phyloP scores from a whole-genome alignment of 2,113 vertebrate genomes.

The Nannobrachium achirus region DNA sequence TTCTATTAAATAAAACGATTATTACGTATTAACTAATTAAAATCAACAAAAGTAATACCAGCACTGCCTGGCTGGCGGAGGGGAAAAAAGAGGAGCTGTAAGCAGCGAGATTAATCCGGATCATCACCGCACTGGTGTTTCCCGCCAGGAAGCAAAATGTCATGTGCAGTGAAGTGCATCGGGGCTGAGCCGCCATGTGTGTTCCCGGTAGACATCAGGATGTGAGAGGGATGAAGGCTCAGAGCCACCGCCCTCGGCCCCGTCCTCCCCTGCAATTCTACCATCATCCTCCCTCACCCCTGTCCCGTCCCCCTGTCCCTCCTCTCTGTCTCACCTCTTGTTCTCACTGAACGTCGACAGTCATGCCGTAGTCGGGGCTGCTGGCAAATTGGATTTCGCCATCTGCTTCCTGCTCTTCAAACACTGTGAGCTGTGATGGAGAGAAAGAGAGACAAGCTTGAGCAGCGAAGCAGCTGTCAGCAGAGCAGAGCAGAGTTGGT shows the following conservation, averaged over 20 bases:
- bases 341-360: slow-evolving; percentile 61
- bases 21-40: neutral
- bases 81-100: slow-evolving; percentile 1
- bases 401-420: slow-evolving; percentile 86
- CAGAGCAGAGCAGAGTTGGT: slow-evolving; percentile 13
- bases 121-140: neutral
- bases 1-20: no score
- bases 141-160: slow-evolving; percentile 6
- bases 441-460: neutral
- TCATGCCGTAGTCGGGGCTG: slow-evolving; percentile 81
- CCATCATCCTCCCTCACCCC: neutral
- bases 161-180: slow-evolving; percentile 7
- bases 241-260: neutral
- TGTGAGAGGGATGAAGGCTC: neutral
- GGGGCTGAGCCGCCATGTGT: neutral
- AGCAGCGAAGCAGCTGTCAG: neutral
- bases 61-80: neutral
- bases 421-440: slow-evolving; percentile 82
- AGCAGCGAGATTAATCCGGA: neutral
- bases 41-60: neutral
- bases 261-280: neutral
- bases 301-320: neutral
- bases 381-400: slow-evolving; percentile 82
- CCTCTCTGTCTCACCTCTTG: neutral
- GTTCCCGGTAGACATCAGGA: neutral